Conservation (phyloP, 2,113 vertebrate genomes). For the Clarias macrocephalus region DNA sequence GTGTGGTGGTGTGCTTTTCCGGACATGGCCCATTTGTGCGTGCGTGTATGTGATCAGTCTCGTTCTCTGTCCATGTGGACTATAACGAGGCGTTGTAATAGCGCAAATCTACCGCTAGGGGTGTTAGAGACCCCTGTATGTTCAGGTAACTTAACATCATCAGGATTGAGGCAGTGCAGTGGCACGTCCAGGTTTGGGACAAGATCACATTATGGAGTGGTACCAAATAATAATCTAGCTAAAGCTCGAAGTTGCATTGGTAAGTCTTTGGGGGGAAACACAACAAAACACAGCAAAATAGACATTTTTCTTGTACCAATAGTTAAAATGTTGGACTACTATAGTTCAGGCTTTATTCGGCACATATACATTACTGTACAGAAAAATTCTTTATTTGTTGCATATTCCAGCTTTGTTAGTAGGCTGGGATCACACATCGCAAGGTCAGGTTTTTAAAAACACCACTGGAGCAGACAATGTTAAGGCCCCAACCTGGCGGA, state of each 20-base stretch:
- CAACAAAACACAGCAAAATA: background rate
- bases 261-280: background rate
- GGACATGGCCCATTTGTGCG: slow-evolving; percentile 4
- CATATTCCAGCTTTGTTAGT: too few species aligned
- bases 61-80: background rate
- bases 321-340: too few species aligned
- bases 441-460: too few species aligned
- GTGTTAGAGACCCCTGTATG: too few species aligned
- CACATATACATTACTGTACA: too few species aligned
- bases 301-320: background rate
- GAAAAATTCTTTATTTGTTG: too few species aligned
- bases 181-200: background rate
- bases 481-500: too few species aligned
- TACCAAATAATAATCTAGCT: too few species aligned
- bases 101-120: background rate
- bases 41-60: background rate
- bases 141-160: background rate
- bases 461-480: too few species aligned
- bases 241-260: background rate
- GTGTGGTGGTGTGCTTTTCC: background rate
- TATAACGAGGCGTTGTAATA: background rate
- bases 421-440: too few species aligned
- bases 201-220: background rate
- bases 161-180: background rate
- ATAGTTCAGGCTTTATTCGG: too few species aligned